Base-by-base conservation (phyloP, 2,113 vertebrate species). In the Lophotis ruficrista region DNA sequence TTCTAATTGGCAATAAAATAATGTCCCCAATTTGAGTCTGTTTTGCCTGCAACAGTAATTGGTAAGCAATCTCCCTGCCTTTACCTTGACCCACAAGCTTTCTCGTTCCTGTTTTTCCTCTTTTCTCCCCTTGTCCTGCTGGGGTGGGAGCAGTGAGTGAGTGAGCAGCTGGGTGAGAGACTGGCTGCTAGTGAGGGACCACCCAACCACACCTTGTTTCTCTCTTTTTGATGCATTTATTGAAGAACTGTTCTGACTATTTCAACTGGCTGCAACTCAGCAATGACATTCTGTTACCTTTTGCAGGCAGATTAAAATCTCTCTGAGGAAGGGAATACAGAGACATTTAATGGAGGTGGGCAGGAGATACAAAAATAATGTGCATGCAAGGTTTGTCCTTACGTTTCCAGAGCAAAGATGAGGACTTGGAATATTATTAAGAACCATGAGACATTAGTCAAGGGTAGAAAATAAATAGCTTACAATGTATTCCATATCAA, bases 281-380 rank as follows among this genome's bases (percentile, higher is more conserved):
- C 53, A 93, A 70, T 91, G 56, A 84, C 18, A 45, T 92, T 86
- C 50, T 84, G 14, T 87, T 91, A 62, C 54, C 37, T 92, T 93
- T 93, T 92, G 27, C 93, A 97, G 97, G 85, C 56, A 85, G 21
- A 56, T 50, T 60, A 93, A 90, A 89, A 82, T 53, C 62, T 94
- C 53, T 79, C n/a, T 72, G 87, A 94, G 71, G 79, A 95, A 89
- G 16, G 28, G 25, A 92, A 70, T 48, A 51, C 33, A 90, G 48
- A 96, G 45, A 80, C 25, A 23, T 73, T 77, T 60, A 69, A 5
- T 27, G 56, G 51, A 83, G 37, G 28, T 60, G 31, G 20, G 31
- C 60, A 54, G 30, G 24, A 94, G 76, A 94, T 41, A 62, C 27
- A 90, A 79, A 93, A 87, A 38, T 48, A 87, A 87, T 12, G 12